Evolutionary conservation across 2,113 vertebrate genomes (phyloP).

Genomic region (Bolborhynchus lineola): DNA sequence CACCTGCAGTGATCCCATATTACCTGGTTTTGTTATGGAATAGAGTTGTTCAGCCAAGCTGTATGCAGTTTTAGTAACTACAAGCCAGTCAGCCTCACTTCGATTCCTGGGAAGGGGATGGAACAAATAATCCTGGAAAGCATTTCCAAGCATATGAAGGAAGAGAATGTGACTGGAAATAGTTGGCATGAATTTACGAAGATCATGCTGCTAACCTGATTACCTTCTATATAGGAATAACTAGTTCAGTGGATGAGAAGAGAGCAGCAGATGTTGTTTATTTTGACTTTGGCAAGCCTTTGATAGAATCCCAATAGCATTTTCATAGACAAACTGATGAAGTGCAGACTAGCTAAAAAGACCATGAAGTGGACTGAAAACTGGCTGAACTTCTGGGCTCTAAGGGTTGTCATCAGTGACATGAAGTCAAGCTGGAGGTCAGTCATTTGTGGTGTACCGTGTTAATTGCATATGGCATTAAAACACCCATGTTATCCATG

Average conservation of each 20-base stretch:
- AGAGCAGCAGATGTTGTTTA: not conserved
- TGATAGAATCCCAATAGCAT: not conserved
- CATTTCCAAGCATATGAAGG: not conserved
- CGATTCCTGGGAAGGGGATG: not conserved
- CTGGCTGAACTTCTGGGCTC: not conserved
- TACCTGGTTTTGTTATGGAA: not conserved
- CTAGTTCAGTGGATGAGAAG: not conserved
- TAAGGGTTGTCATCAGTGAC: not conserved
- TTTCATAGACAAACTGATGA: not conserved
- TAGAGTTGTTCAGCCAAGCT: not conserved
- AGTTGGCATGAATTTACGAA: not conserved
- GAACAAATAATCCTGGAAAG: not conserved
- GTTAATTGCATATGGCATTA: not conserved
- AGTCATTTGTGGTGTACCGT: not conserved
- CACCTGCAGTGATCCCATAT: not conserved
- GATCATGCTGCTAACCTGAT: not conserved
- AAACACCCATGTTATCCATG: not conserved
- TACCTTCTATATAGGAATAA: not conserved
- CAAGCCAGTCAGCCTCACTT: not conserved
- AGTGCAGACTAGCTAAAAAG: not conserved
- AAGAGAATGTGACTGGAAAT: not conserved
- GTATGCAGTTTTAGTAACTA: not conserved
- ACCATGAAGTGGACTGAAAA: not conserved
- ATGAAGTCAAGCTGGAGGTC: not conserved
- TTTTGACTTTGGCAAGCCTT: not conserved